Percentiles rank a stretch among this genome's conserved stretches.
Conservation (phyloP, 2,797 vertebrate species). For the Semotilus atromaculatus region DNA sequence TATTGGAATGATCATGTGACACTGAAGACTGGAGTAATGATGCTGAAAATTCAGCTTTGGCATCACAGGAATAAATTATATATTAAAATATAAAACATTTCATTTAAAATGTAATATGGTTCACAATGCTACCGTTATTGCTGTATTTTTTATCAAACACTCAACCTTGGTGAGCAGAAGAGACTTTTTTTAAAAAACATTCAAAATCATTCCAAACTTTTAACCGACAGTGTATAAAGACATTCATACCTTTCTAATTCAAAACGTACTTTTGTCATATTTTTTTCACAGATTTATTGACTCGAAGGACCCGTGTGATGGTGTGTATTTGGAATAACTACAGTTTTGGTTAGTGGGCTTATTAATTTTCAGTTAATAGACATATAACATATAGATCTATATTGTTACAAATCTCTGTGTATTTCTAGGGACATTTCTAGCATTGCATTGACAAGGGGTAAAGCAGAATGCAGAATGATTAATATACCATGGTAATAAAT, state of each 20-base stretch:
- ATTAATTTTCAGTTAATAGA: neutral
- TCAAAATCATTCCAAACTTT: neutral
- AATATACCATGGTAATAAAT: neutral
- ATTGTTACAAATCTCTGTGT: neutral
- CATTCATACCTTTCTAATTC: neutral
- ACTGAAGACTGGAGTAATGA: neutral
- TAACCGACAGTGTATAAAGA: neutral
- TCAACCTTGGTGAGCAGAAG: neutral
- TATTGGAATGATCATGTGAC: neutral
- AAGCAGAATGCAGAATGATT: neutral
- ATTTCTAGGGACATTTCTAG: conserved; percentile 12
- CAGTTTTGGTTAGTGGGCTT: neutral
- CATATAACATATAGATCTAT: too few relatives aligned
- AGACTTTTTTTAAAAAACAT: neutral
- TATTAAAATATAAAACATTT: neutral
- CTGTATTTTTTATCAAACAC: neutral
- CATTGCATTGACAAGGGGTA: neutral
- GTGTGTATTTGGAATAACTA: conserved; percentile 71
- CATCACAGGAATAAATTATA: neutral
- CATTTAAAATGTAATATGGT: neutral
- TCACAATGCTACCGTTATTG: neutral
- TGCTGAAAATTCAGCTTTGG: neutral
- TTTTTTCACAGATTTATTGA: conserved; percentile 65
- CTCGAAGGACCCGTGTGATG: conserved; percentile 71
- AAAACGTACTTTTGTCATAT: conserved; percentile 6